Base-by-base conservation (phyloP, 2,113 vertebrate genomes). In the Syngnathus typhle region DNA sequence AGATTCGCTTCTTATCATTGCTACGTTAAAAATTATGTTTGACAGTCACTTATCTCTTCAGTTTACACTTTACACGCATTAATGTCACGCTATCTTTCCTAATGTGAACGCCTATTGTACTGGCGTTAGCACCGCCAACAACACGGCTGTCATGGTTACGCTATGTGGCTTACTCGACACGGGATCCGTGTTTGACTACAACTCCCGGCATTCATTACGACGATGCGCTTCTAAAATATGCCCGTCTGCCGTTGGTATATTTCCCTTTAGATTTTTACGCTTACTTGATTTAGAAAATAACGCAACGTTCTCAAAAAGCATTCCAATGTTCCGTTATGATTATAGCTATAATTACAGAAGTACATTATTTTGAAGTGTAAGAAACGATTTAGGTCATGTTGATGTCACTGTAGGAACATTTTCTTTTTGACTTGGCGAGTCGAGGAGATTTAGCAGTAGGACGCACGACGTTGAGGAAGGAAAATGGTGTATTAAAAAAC, bases 111-210 rank as follows among this genome's bases (percentile, higher is more conserved):
- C n/a, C 60, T 23, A 44, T 15, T 39, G 13, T 44, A 44, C 60
- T 62, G 44, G 10, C n/a, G 49, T 43, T 51, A 38, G 47, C 64
- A 41, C 23, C 70, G 76, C 80, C 86, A 89, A 86, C 80, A 82
- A 79, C 69, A 69, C 71, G 71, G 88, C 79, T 91, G 88, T 88
- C 90, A 92, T 91, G 89, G 91, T 90, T 80, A 92, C 89, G 1
- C 32, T 67, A 46, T 74, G 68, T 7, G 18, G 44, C 13, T 47
- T 18, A 47, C 44, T 6, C 44, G 13, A 81, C 1, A 60, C 85
- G 90, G 88, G 88, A 87, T 79, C 75, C 6, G 63, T 88, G 0
- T 12, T 6, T 2, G 1, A 86, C 86, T 84, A 72, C 75, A 76
- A 56, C 21, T 82, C 74, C 84, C 84, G 58, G 16, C 0, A 13